These are phyloP conservation scores for Typhlichthys subterraneus DNA, from an alignment of 2,797 vertebrate genomes.

Conservation along the genomic window DNA sequence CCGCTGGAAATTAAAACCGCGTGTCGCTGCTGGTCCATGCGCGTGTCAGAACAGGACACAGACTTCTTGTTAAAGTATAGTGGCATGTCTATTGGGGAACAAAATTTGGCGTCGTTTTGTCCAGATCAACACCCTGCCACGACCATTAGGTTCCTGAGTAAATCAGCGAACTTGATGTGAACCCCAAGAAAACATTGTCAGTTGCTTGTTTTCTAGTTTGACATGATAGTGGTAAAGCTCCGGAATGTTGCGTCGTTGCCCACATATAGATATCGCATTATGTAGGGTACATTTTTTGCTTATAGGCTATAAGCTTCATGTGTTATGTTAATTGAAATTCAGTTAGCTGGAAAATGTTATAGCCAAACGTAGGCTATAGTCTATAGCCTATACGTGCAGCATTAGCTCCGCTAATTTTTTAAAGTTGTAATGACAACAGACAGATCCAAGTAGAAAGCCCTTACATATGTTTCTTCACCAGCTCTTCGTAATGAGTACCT, in stretches of 20 bases:
- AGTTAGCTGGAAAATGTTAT: too few species aligned
- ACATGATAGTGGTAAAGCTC: constrained; percentile 17
- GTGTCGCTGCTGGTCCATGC: constrained; percentile 31
- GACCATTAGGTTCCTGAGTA: constrained; percentile 7
- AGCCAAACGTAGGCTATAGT: too few species aligned
- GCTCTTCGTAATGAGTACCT: background rate
- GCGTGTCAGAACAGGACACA: constrained; percentile 59
- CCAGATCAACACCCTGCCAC: constrained; percentile 39
- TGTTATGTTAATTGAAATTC: too few species aligned
- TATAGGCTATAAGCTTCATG: too few species aligned
- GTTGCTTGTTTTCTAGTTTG: constrained; percentile 9
- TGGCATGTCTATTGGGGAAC: constrained; percentile 36
- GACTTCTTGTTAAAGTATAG: constrained; percentile 48
- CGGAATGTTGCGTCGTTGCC: too few species aligned
- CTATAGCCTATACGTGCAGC: too few species aligned
- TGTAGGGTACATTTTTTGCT: too few species aligned
- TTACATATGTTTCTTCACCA: constrained; percentile 29
- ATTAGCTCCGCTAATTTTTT: too few species aligned
- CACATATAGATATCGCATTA: too few species aligned
- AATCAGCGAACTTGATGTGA: constrained; percentile 39
- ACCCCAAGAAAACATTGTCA: constrained; percentile 16
- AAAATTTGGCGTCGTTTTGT: constrained; percentile 54
- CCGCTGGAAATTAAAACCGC: constrained; percentile 70
- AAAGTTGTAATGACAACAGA: too few species aligned
- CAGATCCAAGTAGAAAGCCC: background rate